Conservation (phyloP, 2,113 vertebrate genomes). For the Alligator mississippiensis region DNA sequence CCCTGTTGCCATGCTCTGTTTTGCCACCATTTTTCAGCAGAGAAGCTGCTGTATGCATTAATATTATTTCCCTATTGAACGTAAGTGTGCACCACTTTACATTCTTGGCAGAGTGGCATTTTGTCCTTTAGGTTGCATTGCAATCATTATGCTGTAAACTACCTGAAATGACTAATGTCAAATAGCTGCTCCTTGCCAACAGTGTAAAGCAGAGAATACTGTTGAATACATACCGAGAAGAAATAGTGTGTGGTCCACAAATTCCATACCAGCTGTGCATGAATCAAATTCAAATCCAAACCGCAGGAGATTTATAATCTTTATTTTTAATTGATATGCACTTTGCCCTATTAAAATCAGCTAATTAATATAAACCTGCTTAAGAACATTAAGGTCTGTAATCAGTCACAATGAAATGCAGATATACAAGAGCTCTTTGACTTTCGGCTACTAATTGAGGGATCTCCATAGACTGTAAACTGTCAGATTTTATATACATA, state of each 20-base stretch:
- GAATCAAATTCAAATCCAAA: conserved; percentile 10
- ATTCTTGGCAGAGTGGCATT: conserved; percentile 29
- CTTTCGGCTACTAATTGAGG: not conserved
- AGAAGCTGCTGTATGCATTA: not conserved
- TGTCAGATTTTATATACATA: not conserved
- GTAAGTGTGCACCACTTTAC: not conserved
- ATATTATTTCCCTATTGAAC: conserved; percentile 15
- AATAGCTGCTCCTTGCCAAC: conserved; percentile 20
- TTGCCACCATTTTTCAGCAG: not conserved
- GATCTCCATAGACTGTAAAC: not conserved
- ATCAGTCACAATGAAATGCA: not conserved
- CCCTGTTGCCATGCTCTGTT: not conserved
- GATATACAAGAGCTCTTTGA: not conserved
- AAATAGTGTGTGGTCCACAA: not conserved
- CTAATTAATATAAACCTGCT: not conserved
- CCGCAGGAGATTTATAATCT: not conserved
- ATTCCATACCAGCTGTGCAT: not conserved
- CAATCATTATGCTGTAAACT: conserved; percentile 34
- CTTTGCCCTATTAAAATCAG: not conserved
- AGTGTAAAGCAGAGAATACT: not conserved
- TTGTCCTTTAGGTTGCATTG: conserved; percentile 46
- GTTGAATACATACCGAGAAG: conserved; percentile 3
- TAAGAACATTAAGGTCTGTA: not conserved
- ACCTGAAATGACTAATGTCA: conserved; percentile 41
- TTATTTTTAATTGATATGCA: conserved; percentile 24